A percentile compares a stretch with the other conserved stretches of the same genome.
phyloP scores from a whole-genome alignment of 2,113 vertebrate species.

The Camelus bactrianus region DNA sequence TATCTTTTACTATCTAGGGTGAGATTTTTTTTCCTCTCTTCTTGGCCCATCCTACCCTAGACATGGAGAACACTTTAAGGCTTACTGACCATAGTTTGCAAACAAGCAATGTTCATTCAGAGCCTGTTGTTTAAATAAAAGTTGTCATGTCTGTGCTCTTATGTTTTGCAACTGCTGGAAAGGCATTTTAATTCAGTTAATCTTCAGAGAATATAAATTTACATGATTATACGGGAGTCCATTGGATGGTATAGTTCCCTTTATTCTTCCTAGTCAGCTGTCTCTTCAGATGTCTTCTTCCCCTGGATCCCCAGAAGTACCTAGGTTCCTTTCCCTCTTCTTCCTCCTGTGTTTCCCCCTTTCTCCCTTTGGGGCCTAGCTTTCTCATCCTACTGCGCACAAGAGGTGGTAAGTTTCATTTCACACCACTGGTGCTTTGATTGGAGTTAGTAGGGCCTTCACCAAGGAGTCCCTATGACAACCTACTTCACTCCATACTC shows the following conservation, averaged over 20 bases:
- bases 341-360: fast-evolving
- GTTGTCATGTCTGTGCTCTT: neutral
- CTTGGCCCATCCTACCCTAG: neutral
- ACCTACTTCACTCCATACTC: neutral
- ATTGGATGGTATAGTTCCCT: fast-evolving
- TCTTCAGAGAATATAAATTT: neutral
- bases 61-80: neutral
- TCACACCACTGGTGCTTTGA: neutral
- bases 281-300: neutral
- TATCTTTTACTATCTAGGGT: neutral
- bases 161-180: neutral
- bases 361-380: neutral
- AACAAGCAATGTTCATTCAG: neutral
- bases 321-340: too few species aligned
- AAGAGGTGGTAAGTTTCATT: neutral
- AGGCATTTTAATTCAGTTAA: neutral
- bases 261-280: neutral
- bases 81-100: neutral
- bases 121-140: neutral
- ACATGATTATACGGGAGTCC: fast-evolving
- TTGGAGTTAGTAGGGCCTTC: neutral
- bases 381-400: neutral
- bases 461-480: too few species aligned
- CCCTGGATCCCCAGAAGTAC: neutral
- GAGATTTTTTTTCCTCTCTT: neutral